These are phyloP conservation scores for Drosophila mayaguana DNA, from an alignment of 2,888 invertebrate genomes.

Conservation along the genomic window DNA sequence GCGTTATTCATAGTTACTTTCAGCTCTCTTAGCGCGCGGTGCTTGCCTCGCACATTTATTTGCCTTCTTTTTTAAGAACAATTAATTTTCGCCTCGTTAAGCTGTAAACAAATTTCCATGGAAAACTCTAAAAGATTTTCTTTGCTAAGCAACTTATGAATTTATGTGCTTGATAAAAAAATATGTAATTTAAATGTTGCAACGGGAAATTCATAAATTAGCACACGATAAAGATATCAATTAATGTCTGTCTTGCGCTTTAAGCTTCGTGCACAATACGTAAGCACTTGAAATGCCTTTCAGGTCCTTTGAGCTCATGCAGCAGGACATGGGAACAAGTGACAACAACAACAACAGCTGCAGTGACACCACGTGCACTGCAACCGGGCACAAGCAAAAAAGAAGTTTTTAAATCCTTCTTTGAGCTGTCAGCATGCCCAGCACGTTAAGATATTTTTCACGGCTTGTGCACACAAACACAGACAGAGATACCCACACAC, in stretches of 20 bases:
- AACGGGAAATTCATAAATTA: not conserved
- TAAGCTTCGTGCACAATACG: not conserved
- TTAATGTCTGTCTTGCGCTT: not conserved
- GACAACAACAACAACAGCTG: slow-evolving; percentile 22
- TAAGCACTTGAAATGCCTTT: slow-evolving; percentile 11
- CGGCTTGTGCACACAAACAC: slow-evolving; percentile 52
- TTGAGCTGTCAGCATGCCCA: slow-evolving; percentile 62
- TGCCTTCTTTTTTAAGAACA: slow-evolving; percentile 10
- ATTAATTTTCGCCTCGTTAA: slow-evolving; percentile 38
- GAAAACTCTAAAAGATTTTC: not conserved
- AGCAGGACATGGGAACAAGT: slow-evolving; percentile 24
- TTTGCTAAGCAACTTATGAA: slow-evolving; percentile 1
- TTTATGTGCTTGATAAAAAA: not conserved
- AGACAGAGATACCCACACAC: too few relatives aligned
- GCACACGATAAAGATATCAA: not conserved
- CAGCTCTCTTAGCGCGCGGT: not conserved
- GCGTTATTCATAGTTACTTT: slow-evolving; percentile 20
- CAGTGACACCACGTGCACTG: slow-evolving; percentile 53
- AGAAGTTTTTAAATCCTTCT: slow-evolving; percentile 67
- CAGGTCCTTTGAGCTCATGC: slow-evolving; percentile 17
- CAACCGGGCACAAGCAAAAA: slow-evolving; percentile 13
- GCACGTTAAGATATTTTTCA: slow-evolving; percentile 65
- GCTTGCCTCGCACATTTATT: not conserved
- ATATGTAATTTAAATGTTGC: not conserved
- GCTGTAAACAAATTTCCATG: not conserved